phyloP scores from a whole-genome alignment of 1,140 invertebrate genomes.

The Penaeus chinensis region DNA sequence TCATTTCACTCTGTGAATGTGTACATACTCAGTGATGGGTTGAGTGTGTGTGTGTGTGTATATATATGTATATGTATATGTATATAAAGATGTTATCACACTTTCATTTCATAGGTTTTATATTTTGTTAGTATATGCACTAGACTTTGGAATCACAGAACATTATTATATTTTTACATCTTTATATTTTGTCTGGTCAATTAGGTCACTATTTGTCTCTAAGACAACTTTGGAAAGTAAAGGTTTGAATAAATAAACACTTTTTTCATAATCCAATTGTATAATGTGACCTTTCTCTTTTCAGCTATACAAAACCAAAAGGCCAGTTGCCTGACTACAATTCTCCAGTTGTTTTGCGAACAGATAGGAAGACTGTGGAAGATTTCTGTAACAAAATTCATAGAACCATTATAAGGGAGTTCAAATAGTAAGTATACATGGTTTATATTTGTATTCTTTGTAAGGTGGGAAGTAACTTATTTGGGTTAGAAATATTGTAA shows the following conservation, averaged over 20 bases:
- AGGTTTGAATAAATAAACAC: not conserved
- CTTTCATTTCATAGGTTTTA: too few relatives aligned
- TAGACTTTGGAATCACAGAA: too few relatives aligned
- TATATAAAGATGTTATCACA: too few relatives aligned
- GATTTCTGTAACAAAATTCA: conserved; percentile 99
- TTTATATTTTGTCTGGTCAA: too few relatives aligned
- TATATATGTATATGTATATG: too few relatives aligned
- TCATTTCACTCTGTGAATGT: too few relatives aligned
- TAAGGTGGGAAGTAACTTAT: too few relatives aligned
- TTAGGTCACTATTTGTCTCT: not conserved
- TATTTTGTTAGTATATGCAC: too few relatives aligned
- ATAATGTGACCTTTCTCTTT: conserved; percentile 64
- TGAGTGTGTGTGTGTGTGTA: too few relatives aligned
- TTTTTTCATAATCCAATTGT: not conserved
- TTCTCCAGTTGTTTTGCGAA: conserved; percentile 93
- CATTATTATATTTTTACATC: too few relatives aligned
- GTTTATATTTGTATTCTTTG: not conserved
- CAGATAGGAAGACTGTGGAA: conserved; percentile 88
- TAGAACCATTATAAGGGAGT: conserved; percentile 96
- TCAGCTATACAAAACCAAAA: conserved; percentile 97
- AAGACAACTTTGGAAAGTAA: not conserved
- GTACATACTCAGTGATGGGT: too few relatives aligned
- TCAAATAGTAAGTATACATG: conserved; percentile 92
- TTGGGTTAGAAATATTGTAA: too few relatives aligned
- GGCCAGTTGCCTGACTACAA: conserved; percentile 98